A percentile compares a stretch with the other conserved stretches of the same genome.
These are phyloP conservation scores for Drosophila sordidula DNA, from an alignment of 2,888 invertebrate species.

Conservation along the genomic window DNA sequence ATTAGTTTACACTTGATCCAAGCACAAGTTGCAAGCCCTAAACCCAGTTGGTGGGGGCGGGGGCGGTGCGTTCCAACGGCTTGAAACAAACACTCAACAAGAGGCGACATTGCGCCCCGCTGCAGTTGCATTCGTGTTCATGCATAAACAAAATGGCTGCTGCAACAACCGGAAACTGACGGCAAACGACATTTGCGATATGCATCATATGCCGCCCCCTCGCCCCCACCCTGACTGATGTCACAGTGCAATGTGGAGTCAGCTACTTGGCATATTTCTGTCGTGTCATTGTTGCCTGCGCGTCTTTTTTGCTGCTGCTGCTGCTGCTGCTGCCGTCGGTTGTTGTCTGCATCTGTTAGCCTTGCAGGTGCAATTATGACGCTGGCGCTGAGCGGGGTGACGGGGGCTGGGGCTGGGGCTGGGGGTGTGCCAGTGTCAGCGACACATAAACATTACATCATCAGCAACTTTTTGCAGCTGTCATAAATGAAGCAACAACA, in stretches of 20 bases:
- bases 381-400: slow-evolving; percentile 42
- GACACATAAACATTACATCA: slow-evolving; percentile 78
- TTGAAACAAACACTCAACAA: slow-evolving; percentile 39
- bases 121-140: slow-evolving; percentile 74
- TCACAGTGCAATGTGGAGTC: slow-evolving; percentile 54
- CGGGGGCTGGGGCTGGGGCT: slow-evolving; percentile 2
- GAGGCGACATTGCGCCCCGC: slow-evolving; percentile 38
- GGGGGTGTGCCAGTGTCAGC: slow-evolving; percentile 66
- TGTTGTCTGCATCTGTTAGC: slow-evolving; percentile 73
- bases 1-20: slow-evolving; percentile 68
- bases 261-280: slow-evolving; percentile 79
- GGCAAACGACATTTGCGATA: slow-evolving; percentile 81
- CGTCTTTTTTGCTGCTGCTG: slow-evolving; percentile 58
- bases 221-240: slow-evolving; percentile 27
- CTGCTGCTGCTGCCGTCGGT: slow-evolving; percentile 19
- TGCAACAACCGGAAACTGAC: slow-evolving; percentile 80
- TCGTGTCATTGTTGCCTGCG: slow-evolving; percentile 75
- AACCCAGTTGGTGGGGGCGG: not conserved
- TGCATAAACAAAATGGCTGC: slow-evolving; percentile 80
- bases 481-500: slow-evolving; percentile 62
- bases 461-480: slow-evolving; percentile 78
- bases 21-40: not conserved
- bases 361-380: slow-evolving; percentile 78
- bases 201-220: slow-evolving; percentile 69
- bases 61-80: slow-evolving; percentile 16